Evolutionary conservation across 2,888 invertebrate genomes (phyloP), one percentile per base, ranked within the genome.

Genomic region (Therioaphis trifolii): DNA sequence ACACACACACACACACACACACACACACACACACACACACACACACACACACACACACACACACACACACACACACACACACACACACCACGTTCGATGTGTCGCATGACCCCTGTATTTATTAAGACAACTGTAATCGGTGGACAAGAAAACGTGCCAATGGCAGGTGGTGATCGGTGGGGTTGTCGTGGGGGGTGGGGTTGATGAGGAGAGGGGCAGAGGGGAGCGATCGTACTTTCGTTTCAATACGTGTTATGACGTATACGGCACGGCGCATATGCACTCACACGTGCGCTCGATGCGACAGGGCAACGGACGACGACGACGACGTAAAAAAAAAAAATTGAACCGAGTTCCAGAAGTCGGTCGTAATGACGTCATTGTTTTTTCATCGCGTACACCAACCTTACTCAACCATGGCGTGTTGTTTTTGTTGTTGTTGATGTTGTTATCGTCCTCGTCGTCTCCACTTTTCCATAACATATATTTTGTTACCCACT

Each of bases 271-370:
- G 27, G n/a, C n/a, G n/a, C n/a, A n/a, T n/a, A n/a, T n/a, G n/a
- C n/a, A n/a, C n/a, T n/a, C 15, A 71, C 2, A n/a, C 9, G 35
- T 7, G 46, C n/a, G 15, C 14, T 74, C n/a, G 18, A 24, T n/a
- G 61, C 58, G 61, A 68, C 66, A 24, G 66, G 66, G 77, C 58
- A 58, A 52, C 71, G 61, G 79, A 80, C 69, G 79, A 71, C 46
- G 76, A 24, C 11, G 27, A 18, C 76, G 61, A 61, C 71, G 55
- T 55, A 74, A 21, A 29, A 74, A n/a, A n/a, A 66, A 49, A 15
- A 76, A 21, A 63, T 35, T 43, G 66, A 29, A 29, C 29, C 49
- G 35, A n/a, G 43, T 69, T n/a, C 14, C 18, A 24, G 12, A 18
- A 5, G 35, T 21, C 14, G 46, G 40, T n/a, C 69, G 55, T 27